Conservation (phyloP, 2,888 invertebrate genomes). For the Limenitis camilla region DNA sequence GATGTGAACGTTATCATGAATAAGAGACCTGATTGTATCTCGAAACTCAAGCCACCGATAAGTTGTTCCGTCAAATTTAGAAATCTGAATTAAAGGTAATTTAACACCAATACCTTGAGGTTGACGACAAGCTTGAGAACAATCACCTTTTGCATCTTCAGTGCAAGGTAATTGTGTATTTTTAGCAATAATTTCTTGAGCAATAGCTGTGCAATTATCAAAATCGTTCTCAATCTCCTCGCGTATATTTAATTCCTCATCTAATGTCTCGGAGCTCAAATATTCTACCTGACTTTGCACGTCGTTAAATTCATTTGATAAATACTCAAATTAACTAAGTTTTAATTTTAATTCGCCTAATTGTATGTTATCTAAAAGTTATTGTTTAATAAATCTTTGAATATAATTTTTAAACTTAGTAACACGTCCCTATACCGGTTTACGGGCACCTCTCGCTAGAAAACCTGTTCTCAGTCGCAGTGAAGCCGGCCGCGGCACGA, state of each 20-base stretch:
- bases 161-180: background rate
- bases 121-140: too few species aligned
- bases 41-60: too few species aligned
- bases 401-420: conserved; percentile 7
- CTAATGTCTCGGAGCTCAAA: background rate
- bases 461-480: too few species aligned
- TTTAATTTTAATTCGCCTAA: background rate
- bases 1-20: too few species aligned
- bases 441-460: too few species aligned
- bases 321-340: background rate
- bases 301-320: background rate
- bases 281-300: background rate
- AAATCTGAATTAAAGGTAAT: too few species aligned
- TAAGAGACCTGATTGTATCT: too few species aligned
- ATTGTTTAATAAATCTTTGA: background rate
- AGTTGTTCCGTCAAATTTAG: too few species aligned
- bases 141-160: too few species aligned
- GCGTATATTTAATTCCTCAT: background rate
- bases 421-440: conserved; percentile 9
- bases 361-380: background rate
- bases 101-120: too few species aligned
- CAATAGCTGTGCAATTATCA: background rate
- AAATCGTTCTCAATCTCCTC: background rate
- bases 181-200: background rate
- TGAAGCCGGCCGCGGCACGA: too few species aligned